Base-by-base conservation (phyloP, 2,888 invertebrate species). In the Clitarchus hookeri region DNA sequence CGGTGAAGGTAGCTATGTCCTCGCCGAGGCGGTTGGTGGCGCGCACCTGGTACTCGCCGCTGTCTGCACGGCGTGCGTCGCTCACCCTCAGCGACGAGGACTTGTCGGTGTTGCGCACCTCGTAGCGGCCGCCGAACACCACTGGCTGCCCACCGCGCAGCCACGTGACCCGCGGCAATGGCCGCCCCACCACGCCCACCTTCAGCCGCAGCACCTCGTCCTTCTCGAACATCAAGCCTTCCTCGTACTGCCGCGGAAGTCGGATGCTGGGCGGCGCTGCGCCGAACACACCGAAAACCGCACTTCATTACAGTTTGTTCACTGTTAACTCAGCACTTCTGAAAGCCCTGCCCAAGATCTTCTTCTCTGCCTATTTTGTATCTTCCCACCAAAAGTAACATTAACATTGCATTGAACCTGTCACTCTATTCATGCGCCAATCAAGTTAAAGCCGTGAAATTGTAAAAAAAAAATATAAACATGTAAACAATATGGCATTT, bases 1-100 rank as follows among this genome's bases (percentile, higher is more conserved):
- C 96, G 87, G 97, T 91, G 91, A 97, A 96, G 0, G 96, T 95
- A 4, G 96, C 94, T 0, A 93, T 91, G 90, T 97, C 96, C 90
- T 97, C 96, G 0, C 98, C 98, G 84, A 97, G 94, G 89, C 94
- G 94, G 91, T 98, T 98, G 79, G 94, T 94, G 4, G 97, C 97
- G 88, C 94, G 94, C 53, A 98, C 94, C 89, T 95, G 95, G 90
- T 98, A 98, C 91, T 97, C 96, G 0, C 98, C 98, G 87, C 98
- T 94, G 91, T 98, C 97, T n/a, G 93, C 92, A 86, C 97, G 93
- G 86, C 94, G 93, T 0, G 97, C 96, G 88, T 96, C 94, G 85
- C 93, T 93, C 87, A 98, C 95, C 91, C 95, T 95, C 87, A 98
- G 92, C 87, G 96, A 93, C 0, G 97, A 97, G 90, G 95, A 95